Evolutionary conservation across 2,113 vertebrate genomes (phyloP).

Genomic region (Tetrax tetrax): DNA sequence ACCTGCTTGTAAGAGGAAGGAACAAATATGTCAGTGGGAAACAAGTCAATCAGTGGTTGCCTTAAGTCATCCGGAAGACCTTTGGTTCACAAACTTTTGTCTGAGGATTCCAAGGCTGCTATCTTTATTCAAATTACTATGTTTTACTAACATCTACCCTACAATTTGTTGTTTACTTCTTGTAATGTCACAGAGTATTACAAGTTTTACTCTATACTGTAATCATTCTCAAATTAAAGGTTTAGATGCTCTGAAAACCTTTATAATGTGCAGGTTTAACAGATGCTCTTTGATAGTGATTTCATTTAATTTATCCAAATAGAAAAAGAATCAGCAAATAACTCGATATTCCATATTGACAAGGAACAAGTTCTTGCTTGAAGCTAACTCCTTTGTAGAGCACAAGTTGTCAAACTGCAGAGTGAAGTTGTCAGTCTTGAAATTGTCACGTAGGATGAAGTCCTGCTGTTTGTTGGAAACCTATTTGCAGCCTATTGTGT

Average conservation of each 20-base stretch:
- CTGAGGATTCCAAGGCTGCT: slow-evolving; percentile 8
- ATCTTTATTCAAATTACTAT: slow-evolving; percentile 31
- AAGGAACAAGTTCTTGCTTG: slow-evolving; percentile 3
- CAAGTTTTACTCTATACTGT: neutral
- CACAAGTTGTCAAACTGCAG: neutral
- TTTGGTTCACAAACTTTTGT: neutral
- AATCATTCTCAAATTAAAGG: slow-evolving; percentile 51
- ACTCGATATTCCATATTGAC: slow-evolving; percentile 1
- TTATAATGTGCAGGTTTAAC: slow-evolving; percentile 26
- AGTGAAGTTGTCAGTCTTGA: slow-evolving; percentile 25
- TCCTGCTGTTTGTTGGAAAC: slow-evolving; percentile 17
- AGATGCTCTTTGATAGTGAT: slow-evolving; percentile 42
- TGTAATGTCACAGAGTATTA: slow-evolving; percentile 23
- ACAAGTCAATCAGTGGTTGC: neutral
- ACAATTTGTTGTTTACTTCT: slow-evolving; percentile 55
- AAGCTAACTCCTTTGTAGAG: slow-evolving; percentile 51
- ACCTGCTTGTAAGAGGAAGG: neutral
- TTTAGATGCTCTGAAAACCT: slow-evolving; percentile 12
- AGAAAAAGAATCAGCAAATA: slow-evolving; percentile 24
- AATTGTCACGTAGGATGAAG: neutral
- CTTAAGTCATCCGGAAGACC: neutral
- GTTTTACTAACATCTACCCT: slow-evolving; percentile 6
- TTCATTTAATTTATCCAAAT: slow-evolving; percentile 49
- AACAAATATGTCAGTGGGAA: neutral
- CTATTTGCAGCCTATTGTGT: slow-evolving; percentile 17